phyloP scores from a whole-genome alignment of 1,140 invertebrate genomes.

The Scaptodrosophila lebanonensis region DNA sequence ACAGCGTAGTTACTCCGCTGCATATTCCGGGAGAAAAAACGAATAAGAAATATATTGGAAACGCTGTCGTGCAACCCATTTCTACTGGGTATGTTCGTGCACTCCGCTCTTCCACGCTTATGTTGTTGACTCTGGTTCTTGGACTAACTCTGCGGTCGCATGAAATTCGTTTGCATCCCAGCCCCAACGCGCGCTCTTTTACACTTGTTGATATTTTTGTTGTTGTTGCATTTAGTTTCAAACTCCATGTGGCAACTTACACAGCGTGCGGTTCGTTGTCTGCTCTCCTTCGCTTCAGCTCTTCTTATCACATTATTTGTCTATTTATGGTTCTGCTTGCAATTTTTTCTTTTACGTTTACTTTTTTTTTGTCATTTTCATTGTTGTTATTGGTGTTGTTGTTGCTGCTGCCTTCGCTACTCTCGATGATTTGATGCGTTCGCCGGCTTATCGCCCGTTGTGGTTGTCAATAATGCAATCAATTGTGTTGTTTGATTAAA shows the following conservation, averaged over 20 bases:
- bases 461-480: slow-evolving; percentile 51
- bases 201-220: slow-evolving; percentile 22
- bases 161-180: slow-evolving; percentile 42
- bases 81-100: too few relatives aligned
- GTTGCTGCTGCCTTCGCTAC: neutral
- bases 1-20: too few relatives aligned
- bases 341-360: slow-evolving; percentile 37
- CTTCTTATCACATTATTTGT: slow-evolving; percentile 64
- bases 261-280: slow-evolving; percentile 45
- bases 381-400: slow-evolving; percentile 26
- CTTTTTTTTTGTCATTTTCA: slow-evolving; percentile 20
- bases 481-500: slow-evolving; percentile 49
- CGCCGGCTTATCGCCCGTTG: slow-evolving; percentile 28
- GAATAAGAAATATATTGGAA: too few relatives aligned
- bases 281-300: too few relatives aligned
- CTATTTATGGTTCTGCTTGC: slow-evolving; percentile 64
- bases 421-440: neutral
- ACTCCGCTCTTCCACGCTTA: too few relatives aligned
- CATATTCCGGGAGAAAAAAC: too few relatives aligned
- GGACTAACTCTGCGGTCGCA: too few relatives aligned
- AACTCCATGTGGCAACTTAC: slow-evolving; percentile 33
- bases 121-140: too few relatives aligned
- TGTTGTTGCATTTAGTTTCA: slow-evolving; percentile 10
- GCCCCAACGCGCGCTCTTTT: slow-evolving; percentile 9
- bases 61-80: too few relatives aligned